A percentile compares a stretch with the other conserved stretches of the same genome.
These are phyloP conservation scores for Anas platyrhynchos DNA, from an alignment of 2,113 vertebrate species.

Conservation along the genomic window DNA sequence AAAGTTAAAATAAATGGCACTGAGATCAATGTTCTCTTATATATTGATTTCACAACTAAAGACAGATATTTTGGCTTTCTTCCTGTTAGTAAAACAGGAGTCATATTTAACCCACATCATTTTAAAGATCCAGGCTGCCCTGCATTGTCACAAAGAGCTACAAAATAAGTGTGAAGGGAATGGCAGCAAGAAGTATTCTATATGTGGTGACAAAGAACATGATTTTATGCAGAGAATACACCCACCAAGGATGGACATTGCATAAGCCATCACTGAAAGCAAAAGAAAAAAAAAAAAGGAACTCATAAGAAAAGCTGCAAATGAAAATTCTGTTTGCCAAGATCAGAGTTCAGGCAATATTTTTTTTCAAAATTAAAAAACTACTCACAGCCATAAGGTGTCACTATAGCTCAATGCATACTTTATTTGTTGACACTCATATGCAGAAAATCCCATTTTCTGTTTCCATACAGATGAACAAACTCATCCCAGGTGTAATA, in stretches of 20 bases:
- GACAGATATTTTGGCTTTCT: not conserved
- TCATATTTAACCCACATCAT: not conserved
- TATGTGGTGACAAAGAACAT: not conserved
- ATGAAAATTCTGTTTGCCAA: not conserved
- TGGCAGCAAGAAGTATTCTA: not conserved
- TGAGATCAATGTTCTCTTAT: not conserved
- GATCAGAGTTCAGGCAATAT: not conserved
- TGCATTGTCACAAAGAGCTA: not conserved
- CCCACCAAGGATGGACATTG: not conserved
- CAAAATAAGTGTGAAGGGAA: not conserved
- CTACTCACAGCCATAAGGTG: constrained; percentile 52
- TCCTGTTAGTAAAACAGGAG: not conserved
- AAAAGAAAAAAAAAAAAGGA: not conserved
- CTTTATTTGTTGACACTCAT: not conserved
- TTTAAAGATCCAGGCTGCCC: not conserved
- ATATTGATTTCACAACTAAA: not conserved
- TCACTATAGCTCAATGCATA: constrained; percentile 33
- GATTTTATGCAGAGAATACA: not conserved
- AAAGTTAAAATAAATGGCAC: not conserved
- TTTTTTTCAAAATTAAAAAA: not conserved
- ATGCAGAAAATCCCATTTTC: constrained; percentile 8
- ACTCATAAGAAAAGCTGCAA: not conserved
- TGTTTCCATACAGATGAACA: not conserved
- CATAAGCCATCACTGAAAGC: not conserved
- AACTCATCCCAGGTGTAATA: not conserved